Evolutionary conservation across 35 echinoderm and acorn worm species (phyloP), one percentile per base, ranked within the genome.

Genomic region (Stichopus chloronotus): DNA sequence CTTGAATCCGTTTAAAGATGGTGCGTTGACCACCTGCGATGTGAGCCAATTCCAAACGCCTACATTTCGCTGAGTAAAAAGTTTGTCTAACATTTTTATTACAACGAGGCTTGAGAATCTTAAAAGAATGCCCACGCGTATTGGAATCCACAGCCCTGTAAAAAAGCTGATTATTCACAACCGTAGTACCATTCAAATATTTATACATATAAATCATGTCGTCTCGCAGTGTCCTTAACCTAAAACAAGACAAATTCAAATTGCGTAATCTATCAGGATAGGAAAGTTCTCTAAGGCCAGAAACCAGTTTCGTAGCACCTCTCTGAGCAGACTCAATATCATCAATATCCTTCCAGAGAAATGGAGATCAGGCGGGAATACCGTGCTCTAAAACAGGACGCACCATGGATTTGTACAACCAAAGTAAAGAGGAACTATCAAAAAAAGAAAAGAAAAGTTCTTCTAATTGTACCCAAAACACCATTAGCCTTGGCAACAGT

Each of bases 1-100:
- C 54, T 52, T 83, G 19, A 83, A 83, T 53, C 80, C 25, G 80
- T 83, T 83, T 83, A 83, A 83, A 56, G 80, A 83, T 16, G 5
- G 79, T 52, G 80, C 25, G 7, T 7, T 83, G 54, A 83, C 80
- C 14, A 83, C 80, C 7, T 83, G 80, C 54, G 5, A 1, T 83
- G 16, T 7, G 7, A 43, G 54, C 54, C 5, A 83, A 17, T 83
- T 83, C 78, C 78, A 81, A 81, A 23, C 19, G 25, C 23, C 43
- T 17, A 81, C 5, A 25, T 11, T 23, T 17, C n/a, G 19, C 78
- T 81, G 78, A n/a, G 78, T 81, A 81, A 81, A 81, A 25, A 11
- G 3, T 43, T 3, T 43, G 30, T 43, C 30, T 3, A 43, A 43
- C 30, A 43, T 43, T 43, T 43, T 43, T 17, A 11, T 4, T 81